Base-by-base conservation (phyloP, 2,888 invertebrate species). In the Napeogenes sylphis region DNA sequence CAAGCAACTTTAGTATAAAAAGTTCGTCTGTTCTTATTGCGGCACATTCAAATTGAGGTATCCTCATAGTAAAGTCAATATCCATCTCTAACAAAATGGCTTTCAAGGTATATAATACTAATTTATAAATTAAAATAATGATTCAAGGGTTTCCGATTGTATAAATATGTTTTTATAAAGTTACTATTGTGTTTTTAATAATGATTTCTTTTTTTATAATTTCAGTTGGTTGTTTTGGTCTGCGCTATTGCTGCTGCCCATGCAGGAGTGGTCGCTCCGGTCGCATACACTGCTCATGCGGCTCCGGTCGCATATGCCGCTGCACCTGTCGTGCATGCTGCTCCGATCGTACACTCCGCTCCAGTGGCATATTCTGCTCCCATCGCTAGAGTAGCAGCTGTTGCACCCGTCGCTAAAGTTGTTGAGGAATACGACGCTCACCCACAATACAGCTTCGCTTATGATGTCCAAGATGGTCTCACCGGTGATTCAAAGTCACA, bases 361-460 rank as follows among this genome's bases (percentile, higher is more conserved):
- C 81, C 82, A 3, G 67, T 80, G 5, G 75, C 82, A 63, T 66
- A 66, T 70, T 68, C 78, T 38, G 77, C 80, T 0, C 80, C 82
- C 8, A 69, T 80, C 4, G 76, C 82, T 62, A 78, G 81, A 56
- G 75, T 79, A 45, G 74, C 80, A 42, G 74, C 74, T 62, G 72
- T 70, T 58, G 77, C 79, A 3, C 67, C 69, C 0, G 67, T 79
- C 21, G 76, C 81, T 63, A 78, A 81, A 55, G 77, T 80, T 57
- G 70, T 78, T 10, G 85, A 64, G 77, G 87, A 70, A 74, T 84
- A 78, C 78, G 84, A 80, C 64, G 75, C 56, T 71, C 85, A 73
- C 80, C 87, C 63, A 72, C 91, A 91, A 74, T 92, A 92, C 85
- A 90, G 87, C 75, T 92, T 88, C 74, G 81, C 82, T 4, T 88